A percentile compares a stretch with the other conserved stretches of the same genome.
These are phyloP conservation scores for Rhyacichthys aspro DNA, from an alignment of 2,797 vertebrate species.

Conservation along the genomic window DNA sequence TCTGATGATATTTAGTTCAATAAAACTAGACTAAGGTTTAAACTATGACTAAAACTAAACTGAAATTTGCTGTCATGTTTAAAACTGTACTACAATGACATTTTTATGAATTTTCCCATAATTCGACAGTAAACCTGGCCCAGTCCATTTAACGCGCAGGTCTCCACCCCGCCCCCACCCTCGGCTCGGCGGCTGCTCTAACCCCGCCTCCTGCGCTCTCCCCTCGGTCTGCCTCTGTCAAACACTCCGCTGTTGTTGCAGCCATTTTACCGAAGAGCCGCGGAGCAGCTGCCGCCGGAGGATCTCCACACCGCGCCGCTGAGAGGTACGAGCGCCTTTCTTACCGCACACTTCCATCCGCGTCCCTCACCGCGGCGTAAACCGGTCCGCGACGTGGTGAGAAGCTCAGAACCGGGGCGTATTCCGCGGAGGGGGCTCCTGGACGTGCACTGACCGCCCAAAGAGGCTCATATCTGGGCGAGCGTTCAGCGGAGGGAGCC, in stretches of 20 bases:
- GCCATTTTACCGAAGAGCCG: constrained; percentile 75
- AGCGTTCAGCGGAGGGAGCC: constrained; percentile 26
- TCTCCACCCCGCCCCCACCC: constrained; percentile 52
- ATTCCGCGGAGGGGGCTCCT: not conserved
- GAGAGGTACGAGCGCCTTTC: constrained; percentile 55
- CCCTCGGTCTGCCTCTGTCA: constrained; percentile 59
- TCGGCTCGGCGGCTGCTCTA: constrained; percentile 28
- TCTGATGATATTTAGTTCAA: too few relatives aligned
- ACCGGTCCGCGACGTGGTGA: not conserved
- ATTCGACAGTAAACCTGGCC: constrained; percentile 4
- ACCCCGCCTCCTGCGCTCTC: constrained; percentile 57
- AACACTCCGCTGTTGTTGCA: constrained; percentile 68
- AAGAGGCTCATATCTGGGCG: constrained; percentile 4
- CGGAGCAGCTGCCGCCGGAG: constrained; percentile 52
- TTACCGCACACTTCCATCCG: not conserved
- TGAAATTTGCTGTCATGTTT: too few relatives aligned
- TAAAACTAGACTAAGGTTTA: too few relatives aligned
- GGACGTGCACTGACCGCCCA: constrained; percentile 8
- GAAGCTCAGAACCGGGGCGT: not conserved
- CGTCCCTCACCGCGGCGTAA: not conserved
- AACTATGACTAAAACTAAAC: too few relatives aligned
- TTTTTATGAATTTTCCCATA: too few relatives aligned
- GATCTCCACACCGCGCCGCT: constrained; percentile 56
- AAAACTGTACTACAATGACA: too few relatives aligned
- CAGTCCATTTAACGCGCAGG: not conserved